Conservation (phyloP, 2,888 invertebrate species). For the Polietes domitor region DNA sequence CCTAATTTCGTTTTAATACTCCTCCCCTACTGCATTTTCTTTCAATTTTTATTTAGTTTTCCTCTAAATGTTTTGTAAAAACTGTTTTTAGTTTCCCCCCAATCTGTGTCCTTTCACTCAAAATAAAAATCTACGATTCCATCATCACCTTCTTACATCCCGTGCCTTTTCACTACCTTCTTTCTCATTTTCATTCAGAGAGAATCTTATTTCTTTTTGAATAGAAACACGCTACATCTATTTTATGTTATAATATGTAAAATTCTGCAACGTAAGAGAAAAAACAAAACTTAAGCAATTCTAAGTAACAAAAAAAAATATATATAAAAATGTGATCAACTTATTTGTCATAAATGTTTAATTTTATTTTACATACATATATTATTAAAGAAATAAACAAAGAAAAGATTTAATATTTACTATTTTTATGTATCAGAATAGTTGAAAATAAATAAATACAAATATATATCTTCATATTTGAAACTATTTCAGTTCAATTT, state of each 20-base stretch:
- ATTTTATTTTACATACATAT: conserved; percentile 1
- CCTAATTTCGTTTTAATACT: too few relatives aligned
- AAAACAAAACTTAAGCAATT: background rate
- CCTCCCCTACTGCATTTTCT: too few relatives aligned
- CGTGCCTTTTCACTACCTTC: conserved; percentile 55
- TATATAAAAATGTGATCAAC: conserved; percentile 1
- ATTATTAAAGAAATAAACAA: background rate
- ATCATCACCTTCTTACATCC: conserved; percentile 24
- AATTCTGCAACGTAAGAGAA: background rate
- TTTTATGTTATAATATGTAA: background rate
- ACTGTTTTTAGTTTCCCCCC: too few relatives aligned
- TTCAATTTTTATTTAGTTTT: too few relatives aligned
- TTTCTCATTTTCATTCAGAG: background rate
- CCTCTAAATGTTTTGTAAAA: too few relatives aligned
- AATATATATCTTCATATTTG: background rate
- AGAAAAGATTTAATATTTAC: background rate
- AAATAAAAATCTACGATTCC: too few relatives aligned
- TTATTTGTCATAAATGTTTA: conserved; percentile 13
- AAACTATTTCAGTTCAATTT: too few relatives aligned
- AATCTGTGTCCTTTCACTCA: too few relatives aligned
- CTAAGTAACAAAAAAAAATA: background rate
- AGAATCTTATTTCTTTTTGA: background rate
- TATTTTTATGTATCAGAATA: background rate
- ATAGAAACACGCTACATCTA: background rate
- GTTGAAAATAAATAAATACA: background rate